Conservation (phyloP, 2,888 invertebrate genomes). For the Caenorhabditis wallacei region DNA sequence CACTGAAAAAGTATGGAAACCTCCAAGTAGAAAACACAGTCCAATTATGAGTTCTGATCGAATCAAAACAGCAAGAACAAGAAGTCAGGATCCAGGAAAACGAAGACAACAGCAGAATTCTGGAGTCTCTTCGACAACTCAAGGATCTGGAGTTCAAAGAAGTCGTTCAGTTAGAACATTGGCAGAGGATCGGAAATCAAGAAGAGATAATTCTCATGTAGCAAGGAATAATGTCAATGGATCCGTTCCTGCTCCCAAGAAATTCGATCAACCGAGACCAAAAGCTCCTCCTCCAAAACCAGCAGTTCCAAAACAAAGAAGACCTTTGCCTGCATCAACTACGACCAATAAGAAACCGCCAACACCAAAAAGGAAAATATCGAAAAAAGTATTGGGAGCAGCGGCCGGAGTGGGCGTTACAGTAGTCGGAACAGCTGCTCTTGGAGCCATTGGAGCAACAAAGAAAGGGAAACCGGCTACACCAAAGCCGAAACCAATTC, state of each 20-base stretch:
- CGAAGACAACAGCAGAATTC: constrained; percentile 24
- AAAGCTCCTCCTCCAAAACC: constrained; percentile 22
- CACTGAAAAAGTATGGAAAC: constrained; percentile 62
- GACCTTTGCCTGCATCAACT: constrained; percentile 1
- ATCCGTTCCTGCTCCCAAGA: constrained; percentile 8
- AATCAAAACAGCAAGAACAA: constrained; percentile 61
- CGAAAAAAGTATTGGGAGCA: constrained; percentile 34
- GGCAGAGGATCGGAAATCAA: constrained; percentile 43
- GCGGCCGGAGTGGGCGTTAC: constrained; percentile 40
- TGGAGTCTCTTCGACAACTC: not conserved
- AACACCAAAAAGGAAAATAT: constrained; percentile 38
- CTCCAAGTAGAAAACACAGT: constrained; percentile 64
- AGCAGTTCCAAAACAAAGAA: constrained; percentile 8
- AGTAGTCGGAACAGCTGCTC: constrained; percentile 37
- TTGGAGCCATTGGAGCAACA: constrained; percentile 35
- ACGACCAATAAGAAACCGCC: constrained; percentile 44
- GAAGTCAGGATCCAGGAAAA: constrained; percentile 60
- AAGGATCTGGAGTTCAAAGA: constrained; percentile 25
- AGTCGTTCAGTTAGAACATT: constrained; percentile 53
- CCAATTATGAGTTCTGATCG: constrained; percentile 63
- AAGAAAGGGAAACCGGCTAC: constrained; percentile 33
- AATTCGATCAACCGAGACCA: constrained; percentile 30
- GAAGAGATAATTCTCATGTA: constrained; percentile 15
- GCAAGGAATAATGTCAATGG: constrained; percentile 3
- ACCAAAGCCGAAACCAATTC: constrained; percentile 44